A percentile compares a stretch with the other conserved stretches of the same genome.
phyloP scores from a whole-genome alignment of 2,113 vertebrate genomes.

The Suncus etruscus region DNA sequence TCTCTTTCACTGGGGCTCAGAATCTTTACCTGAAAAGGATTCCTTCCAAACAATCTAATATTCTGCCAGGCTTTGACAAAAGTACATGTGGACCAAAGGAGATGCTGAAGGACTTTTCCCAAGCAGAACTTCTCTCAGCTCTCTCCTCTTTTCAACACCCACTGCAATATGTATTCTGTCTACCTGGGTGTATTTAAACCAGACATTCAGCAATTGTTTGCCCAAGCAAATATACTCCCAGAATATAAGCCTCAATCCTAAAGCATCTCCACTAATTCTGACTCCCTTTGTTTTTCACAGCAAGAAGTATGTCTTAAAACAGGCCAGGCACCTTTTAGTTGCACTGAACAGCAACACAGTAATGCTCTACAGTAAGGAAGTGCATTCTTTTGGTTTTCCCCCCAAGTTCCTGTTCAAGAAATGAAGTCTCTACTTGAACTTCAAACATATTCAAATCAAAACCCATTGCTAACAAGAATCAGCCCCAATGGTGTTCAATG shows the following conservation, averaged over 20 bases:
- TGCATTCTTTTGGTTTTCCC: neutral
- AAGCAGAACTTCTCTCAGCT: neutral
- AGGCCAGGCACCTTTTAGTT: neutral
- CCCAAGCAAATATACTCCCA: neutral
- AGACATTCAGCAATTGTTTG: neutral
- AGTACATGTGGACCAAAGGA: fast-evolving
- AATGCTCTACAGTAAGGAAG: neutral
- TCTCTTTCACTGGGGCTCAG: neutral
- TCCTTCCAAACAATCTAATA: neutral
- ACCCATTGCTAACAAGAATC: neutral
- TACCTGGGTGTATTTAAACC: neutral
- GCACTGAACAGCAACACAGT: neutral
- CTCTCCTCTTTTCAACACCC: neutral
- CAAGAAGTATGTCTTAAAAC: neutral
- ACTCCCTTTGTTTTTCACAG: neutral
- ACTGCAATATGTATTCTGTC: neutral
- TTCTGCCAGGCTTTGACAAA: neutral
- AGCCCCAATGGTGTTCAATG: neutral
- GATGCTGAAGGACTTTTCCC: neutral
- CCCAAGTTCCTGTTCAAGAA: constrained; percentile 5
- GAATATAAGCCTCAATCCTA: neutral
- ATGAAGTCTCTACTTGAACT: neutral
- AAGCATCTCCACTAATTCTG: fast-evolving
- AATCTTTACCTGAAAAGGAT: neutral
- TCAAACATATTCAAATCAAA: constrained; percentile 31